phyloP scores from a whole-genome alignment of 2,797 vertebrate species.

The Enteromius afrohamiltoni region DNA sequence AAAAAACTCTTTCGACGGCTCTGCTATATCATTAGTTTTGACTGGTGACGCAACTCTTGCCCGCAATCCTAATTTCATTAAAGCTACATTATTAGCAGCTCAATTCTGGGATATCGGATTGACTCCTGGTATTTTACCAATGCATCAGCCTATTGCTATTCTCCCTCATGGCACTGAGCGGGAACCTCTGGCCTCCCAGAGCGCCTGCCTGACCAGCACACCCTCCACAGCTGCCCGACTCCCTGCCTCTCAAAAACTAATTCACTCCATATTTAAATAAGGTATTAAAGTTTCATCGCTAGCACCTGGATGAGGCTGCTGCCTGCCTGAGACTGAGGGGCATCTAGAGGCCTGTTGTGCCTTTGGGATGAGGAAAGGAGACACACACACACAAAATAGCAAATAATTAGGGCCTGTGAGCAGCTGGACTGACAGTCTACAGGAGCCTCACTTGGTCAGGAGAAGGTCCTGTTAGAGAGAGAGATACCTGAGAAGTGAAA shows the following conservation, averaged over 20 bases:
- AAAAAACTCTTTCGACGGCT: too few relatives aligned
- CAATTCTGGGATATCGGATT: constrained; percentile 51
- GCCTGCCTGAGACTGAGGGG: constrained; percentile 71
- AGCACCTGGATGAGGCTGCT: constrained; percentile 79
- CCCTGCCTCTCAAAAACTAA: constrained; percentile 73
- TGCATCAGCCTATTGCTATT: constrained; percentile 56
- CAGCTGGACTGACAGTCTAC: constrained; percentile 50
- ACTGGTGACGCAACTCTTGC: background rate
- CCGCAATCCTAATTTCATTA: constrained; percentile 59
- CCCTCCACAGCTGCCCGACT: constrained; percentile 73
- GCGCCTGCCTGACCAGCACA: constrained; percentile 57
- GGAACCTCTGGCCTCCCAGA: constrained; percentile 62
- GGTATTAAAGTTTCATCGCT: constrained; percentile 91
- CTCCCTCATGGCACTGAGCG: constrained; percentile 48
- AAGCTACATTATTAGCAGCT: constrained; percentile 51
- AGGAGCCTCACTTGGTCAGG: constrained; percentile 7
- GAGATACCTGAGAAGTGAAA: constrained; percentile 9
- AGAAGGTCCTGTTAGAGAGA: constrained; percentile 22
- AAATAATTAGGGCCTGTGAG: constrained; percentile 50
- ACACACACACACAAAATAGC: constrained; percentile 46
- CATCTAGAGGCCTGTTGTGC: constrained; percentile 75
- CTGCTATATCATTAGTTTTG: too few relatives aligned
- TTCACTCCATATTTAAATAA: constrained; percentile 91
- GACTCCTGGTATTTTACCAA: constrained; percentile 57
- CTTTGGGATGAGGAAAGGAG: constrained; percentile 61